Evolutionary conservation across 1,140 invertebrate genomes (phyloP).

Genomic region (Penaeus vannamei): DNA sequence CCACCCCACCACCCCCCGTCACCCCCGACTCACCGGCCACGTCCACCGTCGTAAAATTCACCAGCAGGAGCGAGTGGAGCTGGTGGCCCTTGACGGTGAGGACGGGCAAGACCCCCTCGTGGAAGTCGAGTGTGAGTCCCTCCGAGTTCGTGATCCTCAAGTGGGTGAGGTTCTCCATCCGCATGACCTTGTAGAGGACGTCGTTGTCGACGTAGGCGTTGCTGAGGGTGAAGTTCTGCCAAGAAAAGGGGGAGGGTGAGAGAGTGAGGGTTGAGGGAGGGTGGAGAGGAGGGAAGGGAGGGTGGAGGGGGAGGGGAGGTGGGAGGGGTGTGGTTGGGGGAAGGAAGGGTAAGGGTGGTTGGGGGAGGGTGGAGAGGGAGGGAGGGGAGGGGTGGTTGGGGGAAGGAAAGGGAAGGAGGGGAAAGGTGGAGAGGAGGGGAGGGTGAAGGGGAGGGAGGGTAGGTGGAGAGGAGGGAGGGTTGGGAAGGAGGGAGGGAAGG

Average conservation of each 20-base stretch:
- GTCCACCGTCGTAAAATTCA: conserved; percentile 70
- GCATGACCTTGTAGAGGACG: conserved; percentile 70
- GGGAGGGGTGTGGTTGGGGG: background rate
- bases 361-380: too few relatives aligned
- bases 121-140: conserved; percentile 70
- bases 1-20: background rate
- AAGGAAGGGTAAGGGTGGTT: background rate
- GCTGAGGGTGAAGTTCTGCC: conserved; percentile 66
- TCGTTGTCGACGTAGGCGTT: conserved; percentile 70
- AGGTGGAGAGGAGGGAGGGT: background rate
- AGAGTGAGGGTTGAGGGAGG: too few relatives aligned
- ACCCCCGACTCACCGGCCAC: conserved; percentile 63
- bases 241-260: background rate
- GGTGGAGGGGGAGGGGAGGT: background rate
- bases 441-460: too few relatives aligned
- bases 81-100: conserved; percentile 69
- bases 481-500: background rate
- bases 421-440: background rate
- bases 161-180: conserved; percentile 69
- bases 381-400: background rate
- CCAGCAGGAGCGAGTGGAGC: conserved; percentile 70
- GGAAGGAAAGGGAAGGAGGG: background rate
- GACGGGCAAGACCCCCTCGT: conserved; percentile 71
- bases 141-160: conserved; percentile 70
- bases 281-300: background rate